These are phyloP conservation scores for Embidobia sp. DNA, from an alignment of 2,888 invertebrate genomes.

Conservation along the genomic window DNA sequence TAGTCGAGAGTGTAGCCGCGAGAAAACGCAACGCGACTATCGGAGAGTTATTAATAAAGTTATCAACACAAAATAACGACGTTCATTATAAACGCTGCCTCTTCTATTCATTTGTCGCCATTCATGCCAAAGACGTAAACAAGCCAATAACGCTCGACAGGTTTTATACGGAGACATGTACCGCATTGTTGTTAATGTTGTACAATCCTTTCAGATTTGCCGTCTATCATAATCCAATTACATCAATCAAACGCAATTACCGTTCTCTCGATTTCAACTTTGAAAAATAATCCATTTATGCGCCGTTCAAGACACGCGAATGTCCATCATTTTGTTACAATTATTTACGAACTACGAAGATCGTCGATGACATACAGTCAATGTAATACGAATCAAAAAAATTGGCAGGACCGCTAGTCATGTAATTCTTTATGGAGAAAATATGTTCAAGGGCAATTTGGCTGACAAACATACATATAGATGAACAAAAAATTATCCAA, in stretches of 20 bases:
- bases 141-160: slow-evolving; percentile 36
- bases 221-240: slow-evolving; percentile 24
- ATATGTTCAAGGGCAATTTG: too few species aligned
- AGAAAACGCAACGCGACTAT: slow-evolving; percentile 31
- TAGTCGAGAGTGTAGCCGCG: slow-evolving; percentile 24
- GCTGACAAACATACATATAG: too few species aligned
- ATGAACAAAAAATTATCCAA: too few species aligned
- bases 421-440: too few species aligned
- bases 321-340: too few species aligned
- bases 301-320: too few species aligned
- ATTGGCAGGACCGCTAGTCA: too few species aligned
- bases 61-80: slow-evolving; percentile 56
- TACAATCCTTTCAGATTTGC: slow-evolving; percentile 28
- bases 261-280: background rate
- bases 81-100: slow-evolving; percentile 46
- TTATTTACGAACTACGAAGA: too few species aligned
- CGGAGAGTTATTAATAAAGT: slow-evolving; percentile 61
- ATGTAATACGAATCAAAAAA: too few species aligned
- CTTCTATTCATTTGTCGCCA: slow-evolving; percentile 38
- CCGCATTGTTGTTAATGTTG: slow-evolving; percentile 21
- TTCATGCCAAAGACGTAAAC: slow-evolving; percentile 51
- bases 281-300: too few species aligned
- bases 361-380: too few species aligned
- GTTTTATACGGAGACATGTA: slow-evolving; percentile 15
- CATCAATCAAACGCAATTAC: slow-evolving; percentile 17